Evolutionary conservation across 2,888 invertebrate species (phyloP).

Genomic region (Chalcosyrphus nemorum): DNA sequence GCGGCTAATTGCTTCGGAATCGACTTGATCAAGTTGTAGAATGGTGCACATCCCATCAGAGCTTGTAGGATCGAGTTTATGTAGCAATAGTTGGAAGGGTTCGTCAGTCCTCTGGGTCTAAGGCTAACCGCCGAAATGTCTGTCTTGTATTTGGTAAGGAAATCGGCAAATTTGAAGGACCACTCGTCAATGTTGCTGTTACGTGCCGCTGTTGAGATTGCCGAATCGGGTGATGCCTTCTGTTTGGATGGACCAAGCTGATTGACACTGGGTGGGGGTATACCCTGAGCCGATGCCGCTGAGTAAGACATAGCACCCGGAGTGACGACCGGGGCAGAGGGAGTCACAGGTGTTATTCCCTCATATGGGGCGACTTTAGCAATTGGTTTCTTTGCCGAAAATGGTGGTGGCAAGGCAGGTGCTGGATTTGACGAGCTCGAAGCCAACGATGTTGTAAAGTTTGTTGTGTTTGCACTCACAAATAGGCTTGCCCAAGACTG

Average conservation of each 20-base stretch:
- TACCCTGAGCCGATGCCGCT: constrained; percentile 81
- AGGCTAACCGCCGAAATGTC: constrained; percentile 91
- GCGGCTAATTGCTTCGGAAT: constrained; percentile 86
- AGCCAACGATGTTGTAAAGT: constrained; percentile 60
- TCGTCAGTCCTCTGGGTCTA: constrained; percentile 94
- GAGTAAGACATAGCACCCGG: constrained; percentile 81
- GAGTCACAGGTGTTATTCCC: constrained; percentile 76
- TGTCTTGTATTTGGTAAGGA: constrained; percentile 88
- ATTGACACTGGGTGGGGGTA: constrained; percentile 71
- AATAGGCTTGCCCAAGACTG: constrained; percentile 88
- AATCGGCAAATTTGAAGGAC: constrained; percentile 85
- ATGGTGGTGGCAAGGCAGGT: constrained; percentile 75
- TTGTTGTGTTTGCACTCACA: constrained; percentile 78
- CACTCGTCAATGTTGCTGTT: constrained; percentile 78
- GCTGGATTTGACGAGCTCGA: constrained; percentile 73
- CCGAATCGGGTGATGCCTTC: constrained; percentile 38
- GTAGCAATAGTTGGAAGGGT: constrained; percentile 97
- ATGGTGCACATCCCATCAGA: constrained; percentile 95
- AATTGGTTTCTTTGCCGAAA: constrained; percentile 83
- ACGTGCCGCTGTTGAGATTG: constrained; percentile 46
- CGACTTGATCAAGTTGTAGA: constrained; percentile 94
- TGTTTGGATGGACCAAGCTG: constrained; percentile 30
- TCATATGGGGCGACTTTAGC: constrained; percentile 86
- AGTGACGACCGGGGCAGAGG: constrained; percentile 76
- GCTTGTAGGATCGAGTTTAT: constrained; percentile 98